These are phyloP conservation scores for Tylochromis polylepis DNA, from an alignment of 2,113 vertebrate species.

Conservation along the genomic window DNA sequence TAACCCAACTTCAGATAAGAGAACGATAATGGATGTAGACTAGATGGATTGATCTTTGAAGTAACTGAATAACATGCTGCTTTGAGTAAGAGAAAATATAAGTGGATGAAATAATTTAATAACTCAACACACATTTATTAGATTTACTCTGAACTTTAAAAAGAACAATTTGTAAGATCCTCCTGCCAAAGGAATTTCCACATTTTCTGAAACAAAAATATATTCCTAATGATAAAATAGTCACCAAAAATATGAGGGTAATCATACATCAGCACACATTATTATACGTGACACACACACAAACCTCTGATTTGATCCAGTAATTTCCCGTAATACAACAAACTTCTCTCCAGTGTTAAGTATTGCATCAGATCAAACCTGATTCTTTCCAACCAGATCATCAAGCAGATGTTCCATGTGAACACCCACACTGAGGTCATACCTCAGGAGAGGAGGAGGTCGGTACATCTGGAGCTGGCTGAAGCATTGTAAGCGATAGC, in stretches of 20 bases:
- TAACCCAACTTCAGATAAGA: not conserved
- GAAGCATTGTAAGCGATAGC: slow-evolving; percentile 88
- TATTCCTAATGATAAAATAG: not conserved
- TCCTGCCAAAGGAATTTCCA: not conserved
- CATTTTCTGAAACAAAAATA: not conserved
- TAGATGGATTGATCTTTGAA: not conserved
- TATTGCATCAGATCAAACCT: slow-evolving; percentile 36
- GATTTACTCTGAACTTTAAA: not conserved
- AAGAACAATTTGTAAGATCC: not conserved
- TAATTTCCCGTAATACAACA: not conserved
- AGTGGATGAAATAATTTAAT: not conserved
- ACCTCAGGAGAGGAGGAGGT: slow-evolving; percentile 71
- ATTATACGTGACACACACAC: not conserved
- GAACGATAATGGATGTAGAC: not conserved
- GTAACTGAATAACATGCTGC: not conserved
- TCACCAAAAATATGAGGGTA: not conserved
- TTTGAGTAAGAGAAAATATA: not conserved
- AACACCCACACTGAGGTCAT: slow-evolving; percentile 89
- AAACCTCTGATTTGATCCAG: not conserved
- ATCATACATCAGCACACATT: not conserved
- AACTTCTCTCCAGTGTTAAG: not conserved
- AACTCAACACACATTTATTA: not conserved
- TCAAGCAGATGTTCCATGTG: slow-evolving; percentile 83
- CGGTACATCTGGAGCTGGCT: slow-evolving; percentile 83
- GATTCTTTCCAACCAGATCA: slow-evolving; percentile 64